A percentile compares a stretch with the other conserved stretches of the same genome.
These are phyloP conservation scores for Martes martes DNA, from an alignment of 2,113 vertebrate species.

Conservation along the genomic window DNA sequence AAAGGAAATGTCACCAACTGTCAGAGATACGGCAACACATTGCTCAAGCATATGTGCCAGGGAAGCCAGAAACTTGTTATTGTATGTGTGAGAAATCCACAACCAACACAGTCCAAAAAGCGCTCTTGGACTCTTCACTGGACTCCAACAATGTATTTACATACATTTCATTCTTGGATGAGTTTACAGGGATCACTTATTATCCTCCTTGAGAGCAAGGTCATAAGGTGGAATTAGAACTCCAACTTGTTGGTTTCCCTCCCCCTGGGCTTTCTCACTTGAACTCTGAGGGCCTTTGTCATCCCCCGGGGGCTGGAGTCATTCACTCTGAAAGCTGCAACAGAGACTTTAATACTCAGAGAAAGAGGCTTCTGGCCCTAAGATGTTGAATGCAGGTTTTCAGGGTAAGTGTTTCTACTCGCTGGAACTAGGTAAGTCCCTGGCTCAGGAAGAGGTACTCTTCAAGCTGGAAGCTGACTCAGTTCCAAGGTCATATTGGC, in stretches of 20 bases:
- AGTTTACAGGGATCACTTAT: not conserved
- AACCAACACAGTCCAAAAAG: constrained; percentile 54
- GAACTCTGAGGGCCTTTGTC: not conserved
- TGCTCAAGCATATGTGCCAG: constrained; percentile 73
- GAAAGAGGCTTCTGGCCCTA: not conserved
- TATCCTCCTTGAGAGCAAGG: not conserved
- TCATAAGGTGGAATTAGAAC: not conserved
- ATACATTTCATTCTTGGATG: not conserved
- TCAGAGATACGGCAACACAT: constrained; percentile 73
- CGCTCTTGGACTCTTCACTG: not conserved
- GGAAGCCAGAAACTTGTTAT: constrained; percentile 75
- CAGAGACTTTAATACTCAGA: not conserved
- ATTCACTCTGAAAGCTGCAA: constrained; percentile 26
- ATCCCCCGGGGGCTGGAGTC: not conserved
- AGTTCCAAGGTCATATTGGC: not conserved
- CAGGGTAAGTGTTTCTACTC: not conserved
- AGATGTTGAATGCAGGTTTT: not conserved
- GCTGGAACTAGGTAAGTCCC: not conserved
- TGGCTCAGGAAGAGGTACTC: not conserved
- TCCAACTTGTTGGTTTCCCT: not conserved
- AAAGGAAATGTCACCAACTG: constrained; percentile 79
- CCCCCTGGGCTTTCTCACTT: not conserved
- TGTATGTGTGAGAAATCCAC: constrained; percentile 66
- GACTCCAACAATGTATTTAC: not conserved
- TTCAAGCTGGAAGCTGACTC: not conserved